Evolutionary conservation across 2,113 vertebrate genomes (phyloP).

Genomic region (Amblyornis subalaris): DNA sequence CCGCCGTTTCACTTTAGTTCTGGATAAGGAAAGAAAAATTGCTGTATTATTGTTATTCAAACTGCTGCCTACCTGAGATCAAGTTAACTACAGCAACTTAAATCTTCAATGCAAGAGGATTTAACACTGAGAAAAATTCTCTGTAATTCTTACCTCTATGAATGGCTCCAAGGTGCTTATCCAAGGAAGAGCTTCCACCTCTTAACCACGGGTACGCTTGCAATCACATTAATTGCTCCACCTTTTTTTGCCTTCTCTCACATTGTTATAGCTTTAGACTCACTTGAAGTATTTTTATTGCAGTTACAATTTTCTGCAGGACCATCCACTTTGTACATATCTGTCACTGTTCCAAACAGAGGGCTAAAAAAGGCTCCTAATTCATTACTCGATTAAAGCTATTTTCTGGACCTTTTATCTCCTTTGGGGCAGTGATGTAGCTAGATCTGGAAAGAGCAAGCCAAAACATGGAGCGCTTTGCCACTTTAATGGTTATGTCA

Average conservation of each 20-base stretch:
- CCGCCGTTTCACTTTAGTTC: not conserved
- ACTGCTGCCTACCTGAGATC: not conserved
- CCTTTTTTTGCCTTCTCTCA: not conserved
- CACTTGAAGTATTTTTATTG: not conserved
- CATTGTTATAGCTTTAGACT: not conserved
- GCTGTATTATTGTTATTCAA: not conserved
- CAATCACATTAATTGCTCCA: not conserved
- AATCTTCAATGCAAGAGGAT: not conserved
- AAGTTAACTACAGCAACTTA: not conserved
- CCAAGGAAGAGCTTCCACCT: not conserved
- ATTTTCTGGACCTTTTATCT: not conserved
- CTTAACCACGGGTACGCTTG: not conserved
- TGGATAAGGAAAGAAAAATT: not conserved
- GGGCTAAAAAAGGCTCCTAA: not conserved
- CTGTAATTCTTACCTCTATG: not conserved
- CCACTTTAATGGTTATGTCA: not conserved
- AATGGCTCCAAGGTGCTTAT: not conserved
- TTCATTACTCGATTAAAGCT: not conserved
- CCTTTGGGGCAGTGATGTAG: not conserved
- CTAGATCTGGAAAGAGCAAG: not conserved
- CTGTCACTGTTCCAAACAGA: not conserved
- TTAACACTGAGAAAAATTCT: slow-evolving; percentile 1
- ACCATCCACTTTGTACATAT: not conserved
- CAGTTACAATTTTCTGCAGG: not conserved
- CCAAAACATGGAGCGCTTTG: not conserved